A percentile compares a stretch with the other conserved stretches of the same genome.
Evolutionary conservation across 1,140 invertebrate genomes (phyloP).

Genomic region (Microplitis demolitor): DNA sequence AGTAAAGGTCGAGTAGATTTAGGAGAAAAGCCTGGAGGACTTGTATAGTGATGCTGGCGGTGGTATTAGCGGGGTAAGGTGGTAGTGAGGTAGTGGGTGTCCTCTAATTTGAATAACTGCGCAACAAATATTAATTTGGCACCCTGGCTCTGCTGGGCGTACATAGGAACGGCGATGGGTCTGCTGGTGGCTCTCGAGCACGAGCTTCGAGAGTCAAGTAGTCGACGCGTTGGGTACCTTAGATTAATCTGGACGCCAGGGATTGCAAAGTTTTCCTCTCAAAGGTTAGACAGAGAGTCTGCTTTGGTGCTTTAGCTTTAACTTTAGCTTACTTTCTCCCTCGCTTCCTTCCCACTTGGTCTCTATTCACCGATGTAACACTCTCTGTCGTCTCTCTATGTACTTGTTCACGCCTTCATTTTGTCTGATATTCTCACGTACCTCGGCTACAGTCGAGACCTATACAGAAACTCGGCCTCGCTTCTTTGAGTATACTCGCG

Average conservation of each 20-base stretch:
- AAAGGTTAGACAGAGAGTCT: constrained; percentile 19
- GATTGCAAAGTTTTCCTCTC: constrained; percentile 42
- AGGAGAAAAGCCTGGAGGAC: not conserved
- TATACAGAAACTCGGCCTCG: no score
- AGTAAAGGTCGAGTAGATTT: constrained; percentile 12
- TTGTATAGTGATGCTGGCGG: no score
- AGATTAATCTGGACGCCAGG: constrained; percentile 43
- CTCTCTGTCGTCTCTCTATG: no score
- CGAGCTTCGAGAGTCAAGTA: not conserved
- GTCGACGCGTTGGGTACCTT: constrained; percentile 32
- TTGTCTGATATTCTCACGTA: not conserved
- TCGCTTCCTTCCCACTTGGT: constrained; percentile 1
- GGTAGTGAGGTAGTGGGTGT: not conserved
- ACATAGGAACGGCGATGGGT: not conserved
- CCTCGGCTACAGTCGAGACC: not conserved
- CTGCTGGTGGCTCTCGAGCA: constrained; percentile 9
- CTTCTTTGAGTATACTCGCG: not conserved
- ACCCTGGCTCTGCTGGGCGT: not conserved
- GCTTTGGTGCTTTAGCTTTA: no score
- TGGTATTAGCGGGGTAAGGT: no score
- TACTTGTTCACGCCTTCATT: not conserved
- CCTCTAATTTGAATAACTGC: constrained; percentile 46
- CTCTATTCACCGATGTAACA: no score
- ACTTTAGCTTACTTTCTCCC: not conserved
- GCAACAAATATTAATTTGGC: constrained; percentile 46